Evolutionary conservation across 2,888 invertebrate genomes (phyloP), one percentile per base, ranked within the genome.

Genomic region (Cabera pusaria): DNA sequence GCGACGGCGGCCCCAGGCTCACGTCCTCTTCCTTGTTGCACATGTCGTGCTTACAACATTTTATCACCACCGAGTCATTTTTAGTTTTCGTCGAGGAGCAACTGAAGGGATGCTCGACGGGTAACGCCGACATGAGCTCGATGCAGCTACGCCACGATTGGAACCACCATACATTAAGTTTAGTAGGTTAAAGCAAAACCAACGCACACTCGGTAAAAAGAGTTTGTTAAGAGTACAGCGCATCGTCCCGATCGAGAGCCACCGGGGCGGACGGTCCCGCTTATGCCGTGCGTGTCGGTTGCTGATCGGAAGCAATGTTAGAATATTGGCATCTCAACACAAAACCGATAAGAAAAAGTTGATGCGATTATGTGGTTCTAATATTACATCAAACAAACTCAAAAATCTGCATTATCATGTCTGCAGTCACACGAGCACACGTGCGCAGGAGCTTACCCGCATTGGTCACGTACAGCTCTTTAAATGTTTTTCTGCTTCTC

Each of bases 21-120:
- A 94, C 92, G 75, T 86, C 91, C 85, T 94, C 91, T 68, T 91
- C 89, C 70, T 85, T 90, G 90, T 95, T 95, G 92, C 95, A 95
- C 92, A 92, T 93, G 90, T 91, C 85, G 64, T 57, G 90, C 82
- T 93, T 92, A 92, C 96, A 96, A 93, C 95, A 96, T 79, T 92
- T 91, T 90, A 95, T 93, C 90, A 92, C 92, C 91, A 94, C 93
- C 65, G 93, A 92, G 74, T 92, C 92, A 90, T 94, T 94, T 89
- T 91, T 90, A 89, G 91, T 90, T 89, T 91, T 92, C 85, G 93
- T 92, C 84, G 92, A 91, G 90, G 93, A 93, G 91, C 95, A 95
- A 91, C 93, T 91, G 91, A 95, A 91, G 84, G 94, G 94, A 82
- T 95, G 94, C 91, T 93, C 93, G 86, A 92, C 91, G 81, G 95